phyloP scores from a whole-genome alignment of 2,113 vertebrate species.

The Lagenorhynchus albirostris region DNA sequence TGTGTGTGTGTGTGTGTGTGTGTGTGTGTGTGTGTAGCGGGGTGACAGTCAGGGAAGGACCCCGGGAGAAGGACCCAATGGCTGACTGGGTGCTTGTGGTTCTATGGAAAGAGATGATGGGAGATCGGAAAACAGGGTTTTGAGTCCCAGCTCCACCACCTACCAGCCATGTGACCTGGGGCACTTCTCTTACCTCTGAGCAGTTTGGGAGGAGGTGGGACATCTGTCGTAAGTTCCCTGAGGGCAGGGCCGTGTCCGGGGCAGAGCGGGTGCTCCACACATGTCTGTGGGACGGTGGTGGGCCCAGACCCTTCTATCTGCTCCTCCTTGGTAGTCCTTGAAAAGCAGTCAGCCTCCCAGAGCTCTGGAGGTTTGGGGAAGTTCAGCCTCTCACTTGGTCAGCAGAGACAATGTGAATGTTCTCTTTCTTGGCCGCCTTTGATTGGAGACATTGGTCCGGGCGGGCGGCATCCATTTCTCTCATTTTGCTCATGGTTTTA shows the following conservation, averaged over 20 bases:
- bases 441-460: not conserved
- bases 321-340: not conserved
- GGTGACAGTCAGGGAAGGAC: not conserved
- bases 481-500: not conserved
- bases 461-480: not conserved
- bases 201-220: not conserved
- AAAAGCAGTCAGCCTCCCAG: not conserved
- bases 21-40: not conserved
- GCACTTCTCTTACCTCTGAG: not conserved
- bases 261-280: not conserved
- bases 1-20: not conserved
- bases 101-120: not conserved
- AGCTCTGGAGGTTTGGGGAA: not conserved
- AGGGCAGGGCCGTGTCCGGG: not conserved
- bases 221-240: not conserved
- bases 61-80: not conserved
- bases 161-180: accelerated
- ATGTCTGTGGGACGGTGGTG: not conserved
- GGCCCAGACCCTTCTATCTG: not conserved
- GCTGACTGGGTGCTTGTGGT: not conserved
- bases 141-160: not conserved
- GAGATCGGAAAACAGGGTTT: not conserved
- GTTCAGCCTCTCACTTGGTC: not conserved
- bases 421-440: not conserved
- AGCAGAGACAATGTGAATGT: not conserved